phyloP scores from a whole-genome alignment of 2,888 invertebrate species.

The Campaea margaritaria region DNA sequence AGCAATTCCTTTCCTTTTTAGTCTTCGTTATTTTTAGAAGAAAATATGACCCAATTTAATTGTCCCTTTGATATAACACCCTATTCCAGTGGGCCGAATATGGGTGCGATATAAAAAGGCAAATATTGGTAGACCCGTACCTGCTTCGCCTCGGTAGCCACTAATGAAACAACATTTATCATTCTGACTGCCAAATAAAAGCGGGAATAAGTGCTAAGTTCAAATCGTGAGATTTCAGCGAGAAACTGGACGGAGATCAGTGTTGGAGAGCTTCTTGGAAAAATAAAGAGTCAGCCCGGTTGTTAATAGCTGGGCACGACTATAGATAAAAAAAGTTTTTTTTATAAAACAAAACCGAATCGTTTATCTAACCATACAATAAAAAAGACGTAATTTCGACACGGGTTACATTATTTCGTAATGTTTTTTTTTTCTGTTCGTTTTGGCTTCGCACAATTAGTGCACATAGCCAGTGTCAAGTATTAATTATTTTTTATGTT shows the following conservation, averaged over 20 bases:
- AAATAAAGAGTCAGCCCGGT: too few species aligned
- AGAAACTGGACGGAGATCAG: not conserved
- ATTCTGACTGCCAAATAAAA: slow-evolving; percentile 78
- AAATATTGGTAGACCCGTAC: slow-evolving; percentile 60
- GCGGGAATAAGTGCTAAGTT: slow-evolving; percentile 54
- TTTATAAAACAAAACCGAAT: too few species aligned
- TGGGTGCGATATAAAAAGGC: slow-evolving; percentile 59
- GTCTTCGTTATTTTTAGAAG: slow-evolving; percentile 15
- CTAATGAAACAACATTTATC: slow-evolving; percentile 82
- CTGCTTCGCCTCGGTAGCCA: slow-evolving; percentile 58
- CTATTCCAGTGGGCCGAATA: slow-evolving; percentile 30
- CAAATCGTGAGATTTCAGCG: slow-evolving; percentile 31
- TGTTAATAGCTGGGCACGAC: too few species aligned
- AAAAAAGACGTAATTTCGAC: too few species aligned
- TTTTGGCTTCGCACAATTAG: too few species aligned
- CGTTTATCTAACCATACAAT: too few species aligned
- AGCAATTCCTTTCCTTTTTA: not conserved
- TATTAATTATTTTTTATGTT: too few species aligned
- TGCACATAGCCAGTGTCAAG: too few species aligned
- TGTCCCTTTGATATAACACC: slow-evolving; percentile 31
- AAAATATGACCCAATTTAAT: slow-evolving; percentile 33
- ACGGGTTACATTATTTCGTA: too few species aligned
- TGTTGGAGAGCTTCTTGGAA: not conserved
- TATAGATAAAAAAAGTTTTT: too few species aligned
- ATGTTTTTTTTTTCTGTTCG: too few species aligned